Percentiles rank a stretch among this genome's conserved stretches.
These are phyloP conservation scores for Dynastes grantii DNA, from an alignment of 2,888 invertebrate genomes.

Conservation along the genomic window DNA sequence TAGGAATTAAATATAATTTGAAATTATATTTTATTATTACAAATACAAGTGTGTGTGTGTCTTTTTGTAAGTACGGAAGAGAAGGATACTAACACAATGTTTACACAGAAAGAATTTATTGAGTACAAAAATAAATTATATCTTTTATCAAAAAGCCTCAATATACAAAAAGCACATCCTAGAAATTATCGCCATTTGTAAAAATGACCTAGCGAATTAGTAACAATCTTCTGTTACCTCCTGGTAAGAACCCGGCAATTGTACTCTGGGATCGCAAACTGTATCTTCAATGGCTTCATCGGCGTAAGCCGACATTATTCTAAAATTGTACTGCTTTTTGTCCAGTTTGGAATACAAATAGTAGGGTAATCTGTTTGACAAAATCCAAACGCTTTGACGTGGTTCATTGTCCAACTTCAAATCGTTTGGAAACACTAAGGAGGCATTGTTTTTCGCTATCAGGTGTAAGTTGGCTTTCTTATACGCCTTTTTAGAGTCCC, in stretches of 20 bases:
- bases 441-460: conserved; percentile 76
- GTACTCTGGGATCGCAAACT: conserved; percentile 9
- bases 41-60: too few species aligned
- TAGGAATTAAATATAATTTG: too few species aligned
- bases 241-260: not conserved
- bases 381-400: conserved; percentile 82
- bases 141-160: too few species aligned
- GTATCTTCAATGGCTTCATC: conserved; percentile 76
- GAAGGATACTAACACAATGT: too few species aligned
- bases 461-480: conserved; percentile 71
- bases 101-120: too few species aligned
- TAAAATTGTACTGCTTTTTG: conserved; percentile 79
- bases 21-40: too few species aligned
- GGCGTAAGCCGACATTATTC: conserved; percentile 80
- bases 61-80: too few species aligned
- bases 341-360: conserved; percentile 79
- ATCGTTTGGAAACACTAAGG: conserved; percentile 87
- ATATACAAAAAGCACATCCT: too few species aligned
- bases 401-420: conserved; percentile 81
- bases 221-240: not conserved
- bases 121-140: too few species aligned
- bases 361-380: conserved; percentile 83
- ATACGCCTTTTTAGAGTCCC: conserved; percentile 84
- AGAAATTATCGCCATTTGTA: too few species aligned
- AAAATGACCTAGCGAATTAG: not conserved